A percentile compares a stretch with the other conserved stretches of the same genome.
These are phyloP conservation scores for Darevskia mixta DNA, from an alignment of 2,797 vertebrate genomes.

Conservation along the genomic window DNA sequence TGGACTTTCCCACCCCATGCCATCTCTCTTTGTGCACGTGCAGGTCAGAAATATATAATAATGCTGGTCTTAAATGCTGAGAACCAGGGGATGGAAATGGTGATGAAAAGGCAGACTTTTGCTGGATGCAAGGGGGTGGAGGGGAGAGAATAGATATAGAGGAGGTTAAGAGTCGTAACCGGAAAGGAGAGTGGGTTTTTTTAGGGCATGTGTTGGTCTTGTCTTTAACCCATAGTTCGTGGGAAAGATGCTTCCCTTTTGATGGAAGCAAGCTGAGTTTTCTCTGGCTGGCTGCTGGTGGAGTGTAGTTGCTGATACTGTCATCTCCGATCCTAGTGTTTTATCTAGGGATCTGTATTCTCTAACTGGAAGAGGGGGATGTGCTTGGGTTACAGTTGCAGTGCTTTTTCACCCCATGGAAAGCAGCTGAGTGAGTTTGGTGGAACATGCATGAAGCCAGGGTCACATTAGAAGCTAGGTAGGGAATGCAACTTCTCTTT, in stretches of 20 bases:
- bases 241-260: background rate
- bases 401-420: too few relatives aligned
- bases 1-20: background rate
- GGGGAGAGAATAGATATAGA: background rate
- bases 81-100: background rate
- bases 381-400: background rate
- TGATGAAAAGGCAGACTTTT: background rate
- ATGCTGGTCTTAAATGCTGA: background rate
- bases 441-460: background rate
- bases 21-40: background rate
- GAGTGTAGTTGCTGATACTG: background rate
- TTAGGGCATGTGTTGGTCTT: background rate
- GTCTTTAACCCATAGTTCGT: background rate
- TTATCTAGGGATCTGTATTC: background rate
- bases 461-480: background rate
- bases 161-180: background rate
- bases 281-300: background rate
- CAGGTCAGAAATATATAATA: background rate
- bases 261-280: background rate
- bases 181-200: background rate
- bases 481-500: background rate
- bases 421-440: background rate
- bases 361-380: background rate
- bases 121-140: background rate
- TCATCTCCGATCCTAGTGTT: background rate